Evolutionary conservation across 64 coral and sea anemone species (phyloP), one percentile per base, ranked within the genome.

Genomic region (Stylophora pistillata): DNA sequence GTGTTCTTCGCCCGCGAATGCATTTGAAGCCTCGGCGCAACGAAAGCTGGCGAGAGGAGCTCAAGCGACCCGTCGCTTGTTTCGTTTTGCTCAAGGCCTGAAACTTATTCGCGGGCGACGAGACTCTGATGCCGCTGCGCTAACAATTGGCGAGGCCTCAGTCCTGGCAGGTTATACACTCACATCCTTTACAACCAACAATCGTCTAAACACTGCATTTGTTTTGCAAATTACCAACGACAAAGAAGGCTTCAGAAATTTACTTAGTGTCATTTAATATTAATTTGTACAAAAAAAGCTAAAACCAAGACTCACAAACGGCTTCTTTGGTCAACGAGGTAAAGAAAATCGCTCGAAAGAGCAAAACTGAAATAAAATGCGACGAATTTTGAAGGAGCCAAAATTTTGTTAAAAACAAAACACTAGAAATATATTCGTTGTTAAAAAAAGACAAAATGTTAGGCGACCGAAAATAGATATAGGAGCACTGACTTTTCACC

Each of bases 141-240:
- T 47, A 47, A 47, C 7, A 7, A 47, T 47, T 47, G 37, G 37
- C 37, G 37, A 7, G 7, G 37, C 37, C 37, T 47, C n/a, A n/a
- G n/a, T n/a, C 3, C 37, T 47, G 0, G 7, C 37, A 47, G 37
- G 37, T 47, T 47, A 3, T 47, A 47, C 37, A 47, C 37, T 47
- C 3, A 47, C 37, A 47, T 47, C 7, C n/a, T 47, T 47, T 47
- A 47, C 37, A 47, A 47, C 1, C 0, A 47, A 47, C 37, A 47
- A 47, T 47, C 37, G 23, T 68, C 26, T 68, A 68, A 68, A 28
- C 13, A 68, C 26, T 68, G 1, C 20, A 68, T 68, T 68, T 68
- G 64, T 68, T 68, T 68, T 68, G 64, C 64, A 68, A n/a, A 68
- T 68, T 68, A 68, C 7, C 64, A 68, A 68, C 64, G 64, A 68